A percentile compares a stretch with the other conserved stretches of the same genome.
phyloP scores from a whole-genome alignment of 2,888 invertebrate genomes.

The Agrotis clavis region DNA sequence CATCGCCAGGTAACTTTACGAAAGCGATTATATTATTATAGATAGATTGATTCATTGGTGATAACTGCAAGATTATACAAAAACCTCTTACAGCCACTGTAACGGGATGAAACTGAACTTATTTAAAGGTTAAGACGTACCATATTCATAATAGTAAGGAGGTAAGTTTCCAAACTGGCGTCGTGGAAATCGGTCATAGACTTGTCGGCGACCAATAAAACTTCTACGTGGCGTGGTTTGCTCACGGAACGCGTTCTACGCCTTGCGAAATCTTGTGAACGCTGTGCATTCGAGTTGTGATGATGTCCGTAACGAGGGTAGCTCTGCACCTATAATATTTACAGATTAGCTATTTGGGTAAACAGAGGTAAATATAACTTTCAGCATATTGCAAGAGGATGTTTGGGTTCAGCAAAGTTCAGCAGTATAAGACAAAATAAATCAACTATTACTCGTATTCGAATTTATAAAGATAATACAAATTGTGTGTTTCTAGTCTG shows the following conservation, averaged over 20 bases:
- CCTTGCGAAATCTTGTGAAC: conserved; percentile 59
- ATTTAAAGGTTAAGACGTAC: conserved; percentile 82
- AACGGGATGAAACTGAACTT: neutral
- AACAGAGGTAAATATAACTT: conserved; percentile 16
- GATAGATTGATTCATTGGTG: neutral
- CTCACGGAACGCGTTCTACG: conserved; percentile 93
- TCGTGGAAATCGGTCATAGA: conserved; percentile 97
- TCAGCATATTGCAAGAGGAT: neutral
- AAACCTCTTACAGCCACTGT: neutral
- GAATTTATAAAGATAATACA: neutral
- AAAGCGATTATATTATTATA: neutral
- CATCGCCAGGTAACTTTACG: neutral
- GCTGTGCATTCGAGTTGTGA: conserved; percentile 69
- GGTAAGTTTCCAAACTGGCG: conserved; percentile 96
- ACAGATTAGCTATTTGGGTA: conserved; percentile 24
- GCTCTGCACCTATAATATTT: conserved; percentile 68
- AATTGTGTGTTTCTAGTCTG: neutral
- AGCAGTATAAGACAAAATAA: conserved; percentile 10
- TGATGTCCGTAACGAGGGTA: conserved; percentile 74
- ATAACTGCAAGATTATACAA: neutral
- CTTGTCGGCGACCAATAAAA: conserved; percentile 96
- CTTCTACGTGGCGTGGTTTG: conserved; percentile 95
- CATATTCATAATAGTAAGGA: conserved; percentile 98
- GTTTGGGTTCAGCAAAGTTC: neutral
- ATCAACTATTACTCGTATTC: neutral